A percentile compares a stretch with the other conserved stretches of the same genome.
phyloP scores from a whole-genome alignment of 2,888 invertebrate genomes.

The Drosophila greeni region DNA sequence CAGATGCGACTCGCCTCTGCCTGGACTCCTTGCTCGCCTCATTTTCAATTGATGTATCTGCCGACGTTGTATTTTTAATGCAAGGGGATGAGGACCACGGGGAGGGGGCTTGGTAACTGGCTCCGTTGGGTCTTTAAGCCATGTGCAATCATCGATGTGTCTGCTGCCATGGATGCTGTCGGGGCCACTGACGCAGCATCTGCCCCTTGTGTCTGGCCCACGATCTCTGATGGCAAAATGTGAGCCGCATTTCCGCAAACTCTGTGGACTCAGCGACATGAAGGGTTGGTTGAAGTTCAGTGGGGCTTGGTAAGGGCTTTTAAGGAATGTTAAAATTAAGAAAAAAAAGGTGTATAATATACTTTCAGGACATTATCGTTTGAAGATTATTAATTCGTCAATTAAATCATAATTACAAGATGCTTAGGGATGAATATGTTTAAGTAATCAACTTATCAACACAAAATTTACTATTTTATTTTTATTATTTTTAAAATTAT shows the following conservation, averaged over 20 bases:
- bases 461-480: too few species aligned
- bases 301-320: background rate
- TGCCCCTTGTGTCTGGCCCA: conserved; percentile 24
- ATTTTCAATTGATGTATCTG: conserved; percentile 64
- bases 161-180: conserved; percentile 38
- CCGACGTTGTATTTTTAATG: conserved; percentile 47
- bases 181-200: conserved; percentile 31
- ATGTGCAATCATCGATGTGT: conserved; percentile 65
- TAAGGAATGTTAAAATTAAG: background rate
- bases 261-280: conserved; percentile 18
- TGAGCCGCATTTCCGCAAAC: conserved; percentile 50
- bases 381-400: background rate
- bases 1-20: conserved; percentile 30
- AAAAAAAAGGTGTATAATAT: background rate
- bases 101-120: conserved; percentile 18
- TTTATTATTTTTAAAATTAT: too few species aligned
- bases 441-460: too few species aligned
- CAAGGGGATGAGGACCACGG: conserved; percentile 3
- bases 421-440: too few species aligned
- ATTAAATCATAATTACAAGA: background rate
- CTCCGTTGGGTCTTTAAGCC: conserved; percentile 52
- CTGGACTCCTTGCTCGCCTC: conserved; percentile 30
- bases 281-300: background rate
- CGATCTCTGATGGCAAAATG: conserved; percentile 51
- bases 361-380: background rate